These are phyloP conservation scores for Phrynocephalus guinanensis DNA, from an alignment of 2,797 vertebrate genomes.

Conservation along the genomic window DNA sequence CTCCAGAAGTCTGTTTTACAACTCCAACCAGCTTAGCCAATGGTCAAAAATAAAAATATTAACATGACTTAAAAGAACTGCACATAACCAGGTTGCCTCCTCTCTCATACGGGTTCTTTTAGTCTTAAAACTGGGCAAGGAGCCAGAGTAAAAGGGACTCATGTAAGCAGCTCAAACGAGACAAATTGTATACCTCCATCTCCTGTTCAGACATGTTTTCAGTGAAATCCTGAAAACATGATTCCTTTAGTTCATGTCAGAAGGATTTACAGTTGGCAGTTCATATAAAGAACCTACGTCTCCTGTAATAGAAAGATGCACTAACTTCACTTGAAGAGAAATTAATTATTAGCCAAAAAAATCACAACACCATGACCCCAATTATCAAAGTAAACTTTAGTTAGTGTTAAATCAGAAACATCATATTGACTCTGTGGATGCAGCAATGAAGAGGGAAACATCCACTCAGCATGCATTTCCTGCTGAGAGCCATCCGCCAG, in stretches of 20 bases:
- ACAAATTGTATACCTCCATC: not conserved
- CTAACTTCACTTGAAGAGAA: not conserved
- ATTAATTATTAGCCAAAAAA: not conserved
- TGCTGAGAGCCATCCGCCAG: not conserved
- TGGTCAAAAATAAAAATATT: not conserved
- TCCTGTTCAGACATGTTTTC: not conserved
- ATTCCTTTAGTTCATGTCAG: not conserved
- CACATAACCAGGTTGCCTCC: not conserved
- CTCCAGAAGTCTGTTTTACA: not conserved
- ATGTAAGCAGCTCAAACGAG: not conserved
- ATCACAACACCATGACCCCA: too few relatives aligned
- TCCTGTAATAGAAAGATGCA: not conserved
- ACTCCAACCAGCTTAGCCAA: not conserved
- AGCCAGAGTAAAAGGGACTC: not conserved
- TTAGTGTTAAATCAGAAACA: not conserved
- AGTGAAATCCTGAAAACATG: not conserved
- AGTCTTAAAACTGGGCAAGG: not conserved
- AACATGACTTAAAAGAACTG: not conserved
- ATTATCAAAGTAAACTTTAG: not conserved
- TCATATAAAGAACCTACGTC: not conserved
- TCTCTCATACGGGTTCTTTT: not conserved
- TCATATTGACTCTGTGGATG: not conserved
- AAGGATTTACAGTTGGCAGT: not conserved
- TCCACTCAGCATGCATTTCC: not conserved
- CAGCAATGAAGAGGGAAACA: too few relatives aligned